Evolutionary conservation across 2,888 invertebrate species (phyloP).

Genomic region (Trileptium ribeirensis): DNA sequence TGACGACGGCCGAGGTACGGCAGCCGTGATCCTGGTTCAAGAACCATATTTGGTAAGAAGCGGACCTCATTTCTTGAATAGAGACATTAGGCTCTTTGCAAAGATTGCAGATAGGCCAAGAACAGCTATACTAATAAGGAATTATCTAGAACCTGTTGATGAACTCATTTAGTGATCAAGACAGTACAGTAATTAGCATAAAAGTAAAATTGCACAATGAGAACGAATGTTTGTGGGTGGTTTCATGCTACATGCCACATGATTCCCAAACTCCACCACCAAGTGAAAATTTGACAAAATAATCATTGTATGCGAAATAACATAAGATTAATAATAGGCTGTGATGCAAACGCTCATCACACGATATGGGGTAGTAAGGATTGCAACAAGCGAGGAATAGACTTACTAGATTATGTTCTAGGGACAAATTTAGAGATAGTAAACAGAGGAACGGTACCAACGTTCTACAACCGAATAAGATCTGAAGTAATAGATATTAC

Average conservation of each 20-base stretch:
- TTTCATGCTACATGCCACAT: not conserved
- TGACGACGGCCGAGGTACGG: not conserved
- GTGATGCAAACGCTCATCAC: not conserved
- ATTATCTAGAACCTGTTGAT: not conserved
- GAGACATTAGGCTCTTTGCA: not conserved
- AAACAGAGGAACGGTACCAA: not conserved
- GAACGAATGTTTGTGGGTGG: not conserved
- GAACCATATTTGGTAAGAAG: not conserved
- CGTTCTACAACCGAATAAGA: not conserved
- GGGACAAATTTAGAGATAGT: not conserved
- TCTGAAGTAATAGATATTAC: not conserved
- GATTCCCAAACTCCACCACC: constrained; percentile 1
- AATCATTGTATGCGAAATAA: not conserved
- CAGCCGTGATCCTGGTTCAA: not conserved
- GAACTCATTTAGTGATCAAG: not conserved
- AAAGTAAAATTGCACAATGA: not conserved
- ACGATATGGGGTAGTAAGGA: not conserved
- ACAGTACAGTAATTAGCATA: not conserved
- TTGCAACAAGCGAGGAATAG: not conserved
- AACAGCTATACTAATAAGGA: not conserved
- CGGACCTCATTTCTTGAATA: not conserved
- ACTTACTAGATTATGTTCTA: not conserved
- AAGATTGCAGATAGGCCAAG: not conserved
- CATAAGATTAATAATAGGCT: not conserved
- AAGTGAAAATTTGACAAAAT: no score